phyloP scores from a whole-genome alignment of 2,888 invertebrate genomes.

The Prosapia bicincta region DNA sequence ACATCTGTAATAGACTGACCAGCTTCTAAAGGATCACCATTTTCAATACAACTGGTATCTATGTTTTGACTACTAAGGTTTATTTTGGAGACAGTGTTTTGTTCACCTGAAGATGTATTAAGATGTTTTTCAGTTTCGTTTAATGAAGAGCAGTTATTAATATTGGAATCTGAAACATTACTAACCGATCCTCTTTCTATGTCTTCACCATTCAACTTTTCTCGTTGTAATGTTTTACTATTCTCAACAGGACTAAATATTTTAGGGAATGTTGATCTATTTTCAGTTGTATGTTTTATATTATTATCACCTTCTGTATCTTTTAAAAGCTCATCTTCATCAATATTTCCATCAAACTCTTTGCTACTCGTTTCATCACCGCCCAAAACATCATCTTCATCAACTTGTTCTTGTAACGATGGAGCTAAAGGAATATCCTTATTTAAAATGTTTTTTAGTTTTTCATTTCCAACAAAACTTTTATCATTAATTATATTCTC shows the following conservation, averaged over 20 bases:
- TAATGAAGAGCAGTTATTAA: background rate
- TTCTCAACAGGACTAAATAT: background rate
- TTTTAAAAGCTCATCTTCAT: conserved; percentile 24
- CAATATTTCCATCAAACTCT: conserved; percentile 14
- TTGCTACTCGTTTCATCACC: conserved; percentile 4
- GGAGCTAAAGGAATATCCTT: background rate
- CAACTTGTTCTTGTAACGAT: background rate
- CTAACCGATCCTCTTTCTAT: background rate
- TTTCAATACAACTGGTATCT: background rate
- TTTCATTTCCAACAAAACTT: background rate
- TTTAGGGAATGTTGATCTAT: background rate
- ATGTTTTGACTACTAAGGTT: background rate
- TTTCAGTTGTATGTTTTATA: conserved; percentile 27
- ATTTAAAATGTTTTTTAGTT: background rate
- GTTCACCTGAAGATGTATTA: background rate
- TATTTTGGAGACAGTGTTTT: background rate
- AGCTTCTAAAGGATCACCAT: background rate
- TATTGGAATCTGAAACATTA: background rate
- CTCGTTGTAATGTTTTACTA: background rate
- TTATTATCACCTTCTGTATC: conserved; percentile 29
- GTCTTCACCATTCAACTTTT: background rate
- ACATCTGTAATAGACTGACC: no score
- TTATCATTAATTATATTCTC: conserved; percentile 1
- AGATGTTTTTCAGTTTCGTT: background rate
- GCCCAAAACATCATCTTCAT: conserved; percentile 9